Percentiles rank a stretch among this genome's conserved stretches.
phyloP scores from a whole-genome alignment of 2,797 vertebrate species.

The Zenarchopterus dispar region DNA sequence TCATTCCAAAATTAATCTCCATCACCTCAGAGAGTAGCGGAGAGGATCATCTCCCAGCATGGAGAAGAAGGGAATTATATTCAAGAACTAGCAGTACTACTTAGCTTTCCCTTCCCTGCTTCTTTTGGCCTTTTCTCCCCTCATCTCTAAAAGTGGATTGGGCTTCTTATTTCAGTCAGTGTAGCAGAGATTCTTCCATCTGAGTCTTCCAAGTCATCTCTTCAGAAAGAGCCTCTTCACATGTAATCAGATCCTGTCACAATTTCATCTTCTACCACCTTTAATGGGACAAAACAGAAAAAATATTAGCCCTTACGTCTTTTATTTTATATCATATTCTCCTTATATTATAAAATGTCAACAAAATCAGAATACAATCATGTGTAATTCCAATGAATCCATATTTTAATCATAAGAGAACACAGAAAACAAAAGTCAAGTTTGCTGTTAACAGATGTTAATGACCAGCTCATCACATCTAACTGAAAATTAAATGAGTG shows the following conservation, averaged over 20 bases:
- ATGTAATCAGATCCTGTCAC: not conserved
- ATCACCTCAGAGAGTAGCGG: not conserved
- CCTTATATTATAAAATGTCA: too few species aligned
- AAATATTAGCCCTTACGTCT: too few species aligned
- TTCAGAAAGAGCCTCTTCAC: conserved; percentile 12
- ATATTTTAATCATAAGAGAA: too few species aligned
- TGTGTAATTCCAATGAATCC: too few species aligned
- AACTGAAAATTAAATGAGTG: too few species aligned
- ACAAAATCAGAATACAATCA: too few species aligned
- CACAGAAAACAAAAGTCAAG: too few species aligned
- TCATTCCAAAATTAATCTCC: too few species aligned
- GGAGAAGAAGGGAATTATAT: conserved; percentile 19
- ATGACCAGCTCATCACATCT: too few species aligned
- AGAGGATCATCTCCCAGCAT: conserved; percentile 41
- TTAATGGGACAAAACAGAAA: too few species aligned
- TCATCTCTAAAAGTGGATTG: conserved; percentile 45
- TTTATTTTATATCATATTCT: too few species aligned
- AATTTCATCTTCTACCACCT: not conserved
- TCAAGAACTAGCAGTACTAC: not conserved
- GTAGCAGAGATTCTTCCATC: conserved; percentile 3
- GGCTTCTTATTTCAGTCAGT: conserved; percentile 42
- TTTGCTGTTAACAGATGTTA: too few species aligned
- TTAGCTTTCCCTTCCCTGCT: conserved; percentile 14
- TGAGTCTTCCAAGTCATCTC: conserved; percentile 19
- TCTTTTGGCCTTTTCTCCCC: conserved; percentile 3